Evolutionary conservation across 2,888 invertebrate genomes (phyloP), one percentile per base, ranked within the genome.

Genomic region (Schrankia costaestrigalis): DNA sequence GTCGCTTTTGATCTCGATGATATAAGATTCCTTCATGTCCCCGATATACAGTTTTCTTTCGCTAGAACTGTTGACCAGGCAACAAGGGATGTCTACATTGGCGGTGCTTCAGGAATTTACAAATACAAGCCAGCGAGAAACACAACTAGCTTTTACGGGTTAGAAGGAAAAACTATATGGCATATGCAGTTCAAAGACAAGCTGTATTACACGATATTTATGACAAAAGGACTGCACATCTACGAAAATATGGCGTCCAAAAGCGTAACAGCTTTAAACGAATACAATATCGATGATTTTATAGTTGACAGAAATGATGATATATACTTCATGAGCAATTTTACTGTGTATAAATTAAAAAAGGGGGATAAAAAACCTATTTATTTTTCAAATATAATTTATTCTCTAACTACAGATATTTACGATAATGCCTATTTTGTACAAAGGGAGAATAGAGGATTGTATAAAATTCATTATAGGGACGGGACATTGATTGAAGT

Each of bases 271-370:
- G 53, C 66, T 1, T 19, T 79, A 17, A 58, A 70, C 1, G 60
- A 70, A 31, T 79, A 59, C 30, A 56, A 54, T 13, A 71, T 83
- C 19, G 80, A 82, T 30, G 78, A 82, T 48, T 82, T 82, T 23
- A 61, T 81, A 3, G 49, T 82, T 17, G 82, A 81, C 44, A 66
- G 69, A 41, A 46, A 41, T 6, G 66, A 65, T 3, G 75, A 82
- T 34, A 63, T 80, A 10, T 82, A 78, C 39, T 80, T 82, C 28
- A 51, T 71, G 53, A 71, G 67, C n/a, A 57, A 75, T 22, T 63
- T 54, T 0, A 63, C 59, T 2, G 51, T 76, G 11, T 78, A 71
- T 39, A 56, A 69, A 29, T 42, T 78, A 13, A 75, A 56, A 44
- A 75, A 70, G 10, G 71, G 69, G 24, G 64, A 58, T n/a, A 68